Evolutionary conservation across 2,888 invertebrate genomes (phyloP), one percentile per base, ranked within the genome.

Genomic region (Pollenia angustigena): DNA sequence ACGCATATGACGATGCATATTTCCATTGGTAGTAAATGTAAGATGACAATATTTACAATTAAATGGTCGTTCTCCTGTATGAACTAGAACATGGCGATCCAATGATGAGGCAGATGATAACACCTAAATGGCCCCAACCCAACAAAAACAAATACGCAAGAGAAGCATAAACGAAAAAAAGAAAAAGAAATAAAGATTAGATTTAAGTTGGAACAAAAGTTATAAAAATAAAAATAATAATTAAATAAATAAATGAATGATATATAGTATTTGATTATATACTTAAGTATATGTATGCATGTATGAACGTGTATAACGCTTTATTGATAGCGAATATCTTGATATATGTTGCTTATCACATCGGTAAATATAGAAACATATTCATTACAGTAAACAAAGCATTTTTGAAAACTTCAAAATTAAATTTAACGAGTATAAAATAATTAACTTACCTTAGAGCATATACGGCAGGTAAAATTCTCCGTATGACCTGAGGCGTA

Each of bases 1-100:
- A 85, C 97, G 94, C 94, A 96, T 95, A 92, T 97, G 97, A 54
- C 97, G 94, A 91, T 97, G 97, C 97, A 97, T 97, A 93, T 97
- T 97, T 42, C 97, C 97, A 92, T 97, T 97, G 14, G 97, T 97
- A 50, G 97, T 97, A 93, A 97, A 97, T 56, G 97, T 96, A 93
- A 97, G 95, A 80, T 96, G 95, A 93, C 97, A 97, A 89, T 95
- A 94, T 90, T 95, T 95, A 92, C 97, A 97, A 90, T 95, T 95
- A 93, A 97, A 97, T 3, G 97, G 97, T 11, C 97, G 94, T 91
- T 97, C 97, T 16, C 96, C 97, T 54, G 96, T 96, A 92, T 97
- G 97, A 4, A 97, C 96, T 81, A 97, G 93, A 90, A 96, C 96
- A 93, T 97, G 97, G 44, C 97, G 94, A 91, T 97, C 97, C 89